Conservation (phyloP, 2,888 invertebrate species). For the Sinodicranocentrus sp. region DNA sequence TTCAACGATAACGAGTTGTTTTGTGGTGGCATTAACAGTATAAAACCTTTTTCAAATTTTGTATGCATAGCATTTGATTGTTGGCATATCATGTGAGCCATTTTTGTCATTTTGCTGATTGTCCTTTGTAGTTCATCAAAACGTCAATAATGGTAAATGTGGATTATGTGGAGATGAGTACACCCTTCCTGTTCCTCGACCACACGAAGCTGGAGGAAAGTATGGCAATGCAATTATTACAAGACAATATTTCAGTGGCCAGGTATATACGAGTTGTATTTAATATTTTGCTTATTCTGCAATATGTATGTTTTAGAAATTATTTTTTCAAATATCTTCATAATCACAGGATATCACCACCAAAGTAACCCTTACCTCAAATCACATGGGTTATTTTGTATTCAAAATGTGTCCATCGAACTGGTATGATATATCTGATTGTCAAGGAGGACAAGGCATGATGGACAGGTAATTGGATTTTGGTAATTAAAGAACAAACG, state of each 20-base stretch:
- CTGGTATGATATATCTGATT: slow-evolving; percentile 85
- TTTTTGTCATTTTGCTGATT: slow-evolving; percentile 1
- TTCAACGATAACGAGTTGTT: slow-evolving; percentile 96
- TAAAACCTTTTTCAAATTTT: neutral
- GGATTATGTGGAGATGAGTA: slow-evolving; percentile 94
- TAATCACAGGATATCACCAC: slow-evolving; percentile 86
- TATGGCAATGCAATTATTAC: slow-evolving; percentile 92
- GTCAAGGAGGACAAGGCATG: slow-evolving; percentile 88
- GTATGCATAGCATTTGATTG: too few species aligned
- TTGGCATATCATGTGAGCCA: too few species aligned
- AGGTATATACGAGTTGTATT: too few species aligned
- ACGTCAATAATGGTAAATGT: slow-evolving; percentile 84
- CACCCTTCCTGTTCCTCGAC: slow-evolving; percentile 85
- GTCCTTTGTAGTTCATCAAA: slow-evolving; percentile 58
- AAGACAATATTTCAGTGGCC: slow-evolving; percentile 89
- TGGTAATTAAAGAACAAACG: neutral
- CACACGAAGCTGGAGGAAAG: slow-evolving; percentile 92
- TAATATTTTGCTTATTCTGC: neutral
- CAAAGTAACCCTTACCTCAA: slow-evolving; percentile 92
- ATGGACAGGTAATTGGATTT: slow-evolving; percentile 85
- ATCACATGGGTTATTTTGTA: slow-evolving; percentile 92
- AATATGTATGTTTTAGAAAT: neutral
- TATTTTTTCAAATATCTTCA: neutral
- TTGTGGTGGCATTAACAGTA: slow-evolving; percentile 86
- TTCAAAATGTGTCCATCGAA: slow-evolving; percentile 92